A percentile compares a stretch with the other conserved stretches of the same genome.
Evolutionary conservation across 2,113 vertebrate species (phyloP).

Genomic region (Gymnobelideus leadbeateri): DNA sequence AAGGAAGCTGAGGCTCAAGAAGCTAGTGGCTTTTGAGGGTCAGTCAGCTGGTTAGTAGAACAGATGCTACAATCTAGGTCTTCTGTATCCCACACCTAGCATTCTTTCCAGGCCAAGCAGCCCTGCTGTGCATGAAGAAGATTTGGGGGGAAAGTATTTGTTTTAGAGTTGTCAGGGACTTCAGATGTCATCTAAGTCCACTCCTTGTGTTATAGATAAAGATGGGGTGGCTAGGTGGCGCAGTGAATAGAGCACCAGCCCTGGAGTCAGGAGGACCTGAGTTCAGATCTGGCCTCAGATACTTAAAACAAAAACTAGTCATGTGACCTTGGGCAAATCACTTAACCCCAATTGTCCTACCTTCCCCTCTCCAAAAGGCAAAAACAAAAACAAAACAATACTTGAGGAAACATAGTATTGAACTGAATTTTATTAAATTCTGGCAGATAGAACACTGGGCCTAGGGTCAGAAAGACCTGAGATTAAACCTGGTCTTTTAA

Average conservation of each 20-base stretch:
- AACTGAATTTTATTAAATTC: neutral
- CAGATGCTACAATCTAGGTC: neutral
- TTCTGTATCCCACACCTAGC: neutral
- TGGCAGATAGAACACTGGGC: neutral
- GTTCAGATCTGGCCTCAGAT: too few species aligned
- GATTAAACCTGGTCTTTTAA: neutral
- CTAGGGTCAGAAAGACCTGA: neutral
- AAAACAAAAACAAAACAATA: too few species aligned
- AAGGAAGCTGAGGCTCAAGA: neutral
- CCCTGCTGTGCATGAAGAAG: neutral
- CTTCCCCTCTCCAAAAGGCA: too few species aligned
- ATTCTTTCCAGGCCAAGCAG: neutral
- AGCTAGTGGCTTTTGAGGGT: neutral
- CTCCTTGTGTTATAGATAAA: neutral
- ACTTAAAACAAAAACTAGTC: too few species aligned
- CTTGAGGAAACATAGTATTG: neutral
- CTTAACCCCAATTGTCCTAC: too few species aligned
- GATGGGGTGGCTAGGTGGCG: neutral
- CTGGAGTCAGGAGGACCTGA: too few species aligned
- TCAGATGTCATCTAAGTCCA: neutral
- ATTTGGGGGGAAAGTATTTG: conserved; percentile 30
- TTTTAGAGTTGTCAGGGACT: neutral
- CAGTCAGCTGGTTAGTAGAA: neutral
- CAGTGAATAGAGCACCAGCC: too few species aligned
- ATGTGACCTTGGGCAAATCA: too few species aligned